Percentiles rank a stretch among this genome's conserved stretches.
phyloP scores from a whole-genome alignment of 1,140 invertebrate genomes.

The Vanessa atalanta region DNA sequence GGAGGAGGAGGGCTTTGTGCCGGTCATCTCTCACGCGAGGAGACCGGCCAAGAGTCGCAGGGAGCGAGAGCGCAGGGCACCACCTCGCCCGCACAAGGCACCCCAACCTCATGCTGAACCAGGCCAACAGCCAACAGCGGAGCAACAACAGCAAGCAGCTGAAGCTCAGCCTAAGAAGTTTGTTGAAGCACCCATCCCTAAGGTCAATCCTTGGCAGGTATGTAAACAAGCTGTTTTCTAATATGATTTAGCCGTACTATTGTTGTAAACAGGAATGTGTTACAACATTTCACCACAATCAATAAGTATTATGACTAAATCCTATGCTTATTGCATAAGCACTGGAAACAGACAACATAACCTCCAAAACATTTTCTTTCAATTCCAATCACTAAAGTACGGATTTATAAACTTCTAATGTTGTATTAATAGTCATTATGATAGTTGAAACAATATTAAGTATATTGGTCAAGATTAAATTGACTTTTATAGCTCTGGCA shows the following conservation, averaged over 20 bases:
- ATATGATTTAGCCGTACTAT: neutral
- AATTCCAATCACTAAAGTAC: neutral
- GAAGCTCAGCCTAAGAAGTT: constrained; percentile 80
- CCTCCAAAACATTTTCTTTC: constrained; percentile 11
- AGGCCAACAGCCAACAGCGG: constrained; percentile 42
- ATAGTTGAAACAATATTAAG: neutral
- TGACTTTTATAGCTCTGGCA: neutral
- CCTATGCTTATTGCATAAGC: constrained; percentile 25
- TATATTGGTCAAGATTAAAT: neutral
- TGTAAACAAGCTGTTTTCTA: constrained; percentile 37
- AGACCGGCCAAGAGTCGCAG: constrained; percentile 64
- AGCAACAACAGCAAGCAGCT: constrained; percentile 54
- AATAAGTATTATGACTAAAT: constrained; percentile 13
- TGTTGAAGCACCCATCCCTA: constrained; percentile 83
- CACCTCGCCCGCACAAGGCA: constrained; percentile 61
- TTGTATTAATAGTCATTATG: neutral
- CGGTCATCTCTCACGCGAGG: constrained; percentile 71
- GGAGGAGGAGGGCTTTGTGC: constrained; percentile 79
- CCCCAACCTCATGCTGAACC: constrained; percentile 54
- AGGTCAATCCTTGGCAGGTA: constrained; percentile 83
- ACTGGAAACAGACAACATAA: constrained; percentile 19
- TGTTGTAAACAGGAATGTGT: neutral
- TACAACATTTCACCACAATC: constrained; percentile 19
- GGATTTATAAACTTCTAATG: neutral
- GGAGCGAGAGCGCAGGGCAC: constrained; percentile 65